Base-by-base conservation (phyloP, 2,797 vertebrate species). In the Eutrigla gurnardus region DNA sequence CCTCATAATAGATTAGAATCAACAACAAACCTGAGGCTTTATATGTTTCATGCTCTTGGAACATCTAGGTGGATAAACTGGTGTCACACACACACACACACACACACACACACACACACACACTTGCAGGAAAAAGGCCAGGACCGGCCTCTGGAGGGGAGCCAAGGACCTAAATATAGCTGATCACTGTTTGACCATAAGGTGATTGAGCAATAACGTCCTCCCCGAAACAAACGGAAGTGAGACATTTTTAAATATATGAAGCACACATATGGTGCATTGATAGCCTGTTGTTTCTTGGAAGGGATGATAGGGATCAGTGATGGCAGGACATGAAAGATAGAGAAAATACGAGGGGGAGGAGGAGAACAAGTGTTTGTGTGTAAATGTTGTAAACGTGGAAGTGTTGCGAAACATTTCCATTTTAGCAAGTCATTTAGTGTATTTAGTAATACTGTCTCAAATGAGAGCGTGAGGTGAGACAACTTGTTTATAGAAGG, bases 261-360 rank as follows among this genome's bases (percentile, higher is more conserved):
- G 37, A 62, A 42, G 39, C 58, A 67, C 78, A 76, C 86, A 91
- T 88, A 87, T 85, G 84, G 82, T 50, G 76, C 55, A 75, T 81
- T 61, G 74, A 79, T 43, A 81, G 86, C 92, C 82, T 86, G 86
- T 71, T 67, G 91, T 69, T 89, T 87, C 80, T 84, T 84, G 82
- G 88, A 90, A 80, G 66, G 53, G 68, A 45, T 7, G 60, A 74
- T 80, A 79, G 52, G 7, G 65, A 86, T 81, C 80, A 70, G 6
- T 18, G 39, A 7, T 47, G 65, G 77, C 40, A 59, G 45, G 18
- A 10, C 70, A 46, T 59, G 55, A 55, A n/a, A 57, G 65, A 74
- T 8, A 52, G 65, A 75, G 58, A 75, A 40, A 39, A 71, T 35
- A 42, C 53, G 55, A 47, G 11, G n/a, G 35, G 14, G 42, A 37